Base-by-base conservation (phyloP, 2,797 vertebrate species). In the Diplodus sargus region DNA sequence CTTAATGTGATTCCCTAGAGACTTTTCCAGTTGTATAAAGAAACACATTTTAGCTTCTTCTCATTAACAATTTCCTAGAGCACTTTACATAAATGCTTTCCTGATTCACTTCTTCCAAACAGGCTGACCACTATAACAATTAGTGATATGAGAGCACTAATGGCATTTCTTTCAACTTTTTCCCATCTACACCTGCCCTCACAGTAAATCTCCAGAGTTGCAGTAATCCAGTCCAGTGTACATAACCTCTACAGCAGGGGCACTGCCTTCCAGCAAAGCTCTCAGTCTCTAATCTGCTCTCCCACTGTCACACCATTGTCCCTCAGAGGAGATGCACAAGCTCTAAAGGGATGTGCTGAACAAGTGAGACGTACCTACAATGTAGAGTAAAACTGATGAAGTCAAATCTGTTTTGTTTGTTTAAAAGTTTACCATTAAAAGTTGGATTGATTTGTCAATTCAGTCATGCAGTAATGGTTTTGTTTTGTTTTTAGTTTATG, bases 281-380 rank as follows among this genome's bases (percentile, higher is more conserved):
- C 17, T 53, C 71, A 25, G 52, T 62, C 51, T 28, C 58, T 71
- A 22, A 72, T 76, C 72, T n/a, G 34, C 12, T 63, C 52, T 20
- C n/a, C 28, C n/a, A 56, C 30, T 25, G 43, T 47, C 58, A 53
- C 9, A 0, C 30, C 48, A 39, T 14, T 39, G 34, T 59, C 23
- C 23, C 45, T 75, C 58, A 57, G 42, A 75, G 65, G 52, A 68
- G 54, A 59, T 54, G 13, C 25, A 76, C 10, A 0, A 47, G 61
- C 52, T 76, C 30, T 60, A 14, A 54, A 70, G 65, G 49, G 47
- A 56, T 11, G 7, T 14, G 22, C 14, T 72, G 47, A 60, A 54
- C 18, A 15, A 42, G n/a, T 58, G 22, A 15, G 52, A 23, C 11
- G 48, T 20, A 48, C 20, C 23, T 45, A 23, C 28, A 42, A 6